A percentile compares a stretch with the other conserved stretches of the same genome.
Evolutionary conservation across 2,113 vertebrate genomes (phyloP).

Genomic region (Pteropus alecto): DNA sequence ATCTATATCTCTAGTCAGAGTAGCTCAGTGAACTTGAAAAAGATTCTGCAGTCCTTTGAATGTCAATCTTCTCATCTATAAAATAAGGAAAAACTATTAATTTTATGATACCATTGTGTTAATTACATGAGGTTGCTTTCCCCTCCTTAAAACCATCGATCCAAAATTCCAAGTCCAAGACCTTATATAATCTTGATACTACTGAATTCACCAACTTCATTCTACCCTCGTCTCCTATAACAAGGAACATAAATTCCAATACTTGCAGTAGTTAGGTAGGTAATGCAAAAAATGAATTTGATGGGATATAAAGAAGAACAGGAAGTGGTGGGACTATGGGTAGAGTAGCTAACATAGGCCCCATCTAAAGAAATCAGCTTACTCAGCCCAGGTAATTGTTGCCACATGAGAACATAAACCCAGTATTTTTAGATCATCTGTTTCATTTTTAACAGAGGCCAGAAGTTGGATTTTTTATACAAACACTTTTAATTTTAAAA

Average conservation of each 20-base stretch:
- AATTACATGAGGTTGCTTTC: neutral
- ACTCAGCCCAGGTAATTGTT: neutral
- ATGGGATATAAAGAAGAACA: neutral
- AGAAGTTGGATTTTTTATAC: neutral
- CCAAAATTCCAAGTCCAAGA: neutral
- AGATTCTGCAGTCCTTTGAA: neutral
- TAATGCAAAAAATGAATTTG: neutral
- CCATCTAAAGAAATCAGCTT: neutral
- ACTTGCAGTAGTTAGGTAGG: neutral
- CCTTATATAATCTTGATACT: neutral
- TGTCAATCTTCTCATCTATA: neutral
- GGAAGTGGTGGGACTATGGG: neutral
- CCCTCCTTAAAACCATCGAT: neutral
- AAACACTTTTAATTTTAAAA: neutral
- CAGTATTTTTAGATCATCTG: neutral
- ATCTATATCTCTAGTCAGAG: neutral
- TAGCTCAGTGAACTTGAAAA: neutral
- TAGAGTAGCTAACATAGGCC: neutral
- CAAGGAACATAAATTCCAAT: neutral
- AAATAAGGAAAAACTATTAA: neutral
- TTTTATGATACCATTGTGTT: neutral
- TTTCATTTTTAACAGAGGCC: neutral
- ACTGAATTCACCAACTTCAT: neutral
- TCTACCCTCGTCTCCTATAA: neutral
- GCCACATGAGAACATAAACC: neutral